Conservation (phyloP, 2,113 vertebrate genomes). For the Chascanopsetta lugubris region DNA sequence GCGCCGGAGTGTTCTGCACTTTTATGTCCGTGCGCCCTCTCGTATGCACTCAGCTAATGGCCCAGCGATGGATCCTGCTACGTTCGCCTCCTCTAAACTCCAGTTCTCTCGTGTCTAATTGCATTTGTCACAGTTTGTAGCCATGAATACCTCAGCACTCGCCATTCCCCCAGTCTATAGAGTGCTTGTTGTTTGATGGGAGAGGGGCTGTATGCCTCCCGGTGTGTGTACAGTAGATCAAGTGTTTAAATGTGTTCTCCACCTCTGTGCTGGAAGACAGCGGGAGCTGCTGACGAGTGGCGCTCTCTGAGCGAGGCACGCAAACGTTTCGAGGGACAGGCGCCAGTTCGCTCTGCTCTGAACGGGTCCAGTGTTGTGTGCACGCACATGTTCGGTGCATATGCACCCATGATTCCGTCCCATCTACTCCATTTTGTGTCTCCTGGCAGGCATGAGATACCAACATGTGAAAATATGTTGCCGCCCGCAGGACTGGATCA, state of each 20-base stretch:
- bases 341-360: neutral
- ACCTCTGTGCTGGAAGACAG: neutral
- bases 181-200: slow-evolving; percentile 24
- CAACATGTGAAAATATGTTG: slow-evolving; percentile 43
- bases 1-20: neutral
- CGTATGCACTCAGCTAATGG: slow-evolving; percentile 24
- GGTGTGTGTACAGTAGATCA: slow-evolving; percentile 19
- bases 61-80: slow-evolving; percentile 27
- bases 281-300: too few species aligned
- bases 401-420: neutral
- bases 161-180: slow-evolving; percentile 26
- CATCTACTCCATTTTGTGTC: slow-evolving; percentile 2
- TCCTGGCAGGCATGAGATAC: slow-evolving; percentile 10
- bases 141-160: slow-evolving; percentile 31
- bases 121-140: slow-evolving; percentile 66
- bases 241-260: neutral
- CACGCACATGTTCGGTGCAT: neutral
- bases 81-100: slow-evolving; percentile 29
- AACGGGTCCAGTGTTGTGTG: neutral
- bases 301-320: neutral
- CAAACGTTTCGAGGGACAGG: neutral
- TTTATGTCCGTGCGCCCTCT: neutral
- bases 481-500: slow-evolving; percentile 46
- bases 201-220: slow-evolving; percentile 14
- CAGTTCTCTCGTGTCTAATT: slow-evolving; percentile 54